phyloP scores from a whole-genome alignment of 92 coral and sea anemone species.

The Parazoanthus swiftii region DNA sequence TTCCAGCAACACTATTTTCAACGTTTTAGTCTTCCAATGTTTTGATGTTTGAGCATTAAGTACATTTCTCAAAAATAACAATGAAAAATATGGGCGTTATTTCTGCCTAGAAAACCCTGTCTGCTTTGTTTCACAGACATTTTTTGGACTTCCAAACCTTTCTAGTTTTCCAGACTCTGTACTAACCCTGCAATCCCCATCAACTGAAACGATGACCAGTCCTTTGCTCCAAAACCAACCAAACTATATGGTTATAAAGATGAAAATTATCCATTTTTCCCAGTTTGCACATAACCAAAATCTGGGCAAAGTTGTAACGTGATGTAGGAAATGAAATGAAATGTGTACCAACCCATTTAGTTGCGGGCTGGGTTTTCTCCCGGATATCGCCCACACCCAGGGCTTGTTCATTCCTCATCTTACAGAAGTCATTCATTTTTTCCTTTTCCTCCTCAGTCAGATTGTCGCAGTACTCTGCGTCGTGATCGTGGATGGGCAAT shows the following conservation, averaged over 20 bases:
- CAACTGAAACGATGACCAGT: no score
- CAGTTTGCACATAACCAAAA: background rate
- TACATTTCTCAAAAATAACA: no score
- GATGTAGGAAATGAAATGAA: background rate
- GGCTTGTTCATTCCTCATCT: slow-evolving; percentile 84
- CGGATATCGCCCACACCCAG: slow-evolving; percentile 97
- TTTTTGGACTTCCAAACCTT: no score
- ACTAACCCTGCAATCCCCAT: no score
- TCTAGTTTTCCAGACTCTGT: no score
- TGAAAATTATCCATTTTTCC: background rate
- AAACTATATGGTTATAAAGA: background rate
- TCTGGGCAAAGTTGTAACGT: background rate
- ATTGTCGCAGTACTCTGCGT: slow-evolving; percentile 84
- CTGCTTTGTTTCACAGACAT: no score
- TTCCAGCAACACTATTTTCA: no score
- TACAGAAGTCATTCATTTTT: slow-evolving; percentile 87
- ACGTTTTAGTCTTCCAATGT: no score
- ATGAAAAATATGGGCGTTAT: no score
- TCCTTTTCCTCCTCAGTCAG: slow-evolving; percentile 80
- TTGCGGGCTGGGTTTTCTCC: slow-evolving; percentile 78
- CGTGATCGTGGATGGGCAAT: slow-evolving; percentile 96
- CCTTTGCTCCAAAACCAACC: background rate
- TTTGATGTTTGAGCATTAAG: no score
- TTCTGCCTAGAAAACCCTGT: no score
- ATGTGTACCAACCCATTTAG: slow-evolving; percentile 81